A percentile compares a stretch with the other conserved stretches of the same genome.
Evolutionary conservation across 2,113 vertebrate species (phyloP).

Genomic region (Phodopus roborovskii): DNA sequence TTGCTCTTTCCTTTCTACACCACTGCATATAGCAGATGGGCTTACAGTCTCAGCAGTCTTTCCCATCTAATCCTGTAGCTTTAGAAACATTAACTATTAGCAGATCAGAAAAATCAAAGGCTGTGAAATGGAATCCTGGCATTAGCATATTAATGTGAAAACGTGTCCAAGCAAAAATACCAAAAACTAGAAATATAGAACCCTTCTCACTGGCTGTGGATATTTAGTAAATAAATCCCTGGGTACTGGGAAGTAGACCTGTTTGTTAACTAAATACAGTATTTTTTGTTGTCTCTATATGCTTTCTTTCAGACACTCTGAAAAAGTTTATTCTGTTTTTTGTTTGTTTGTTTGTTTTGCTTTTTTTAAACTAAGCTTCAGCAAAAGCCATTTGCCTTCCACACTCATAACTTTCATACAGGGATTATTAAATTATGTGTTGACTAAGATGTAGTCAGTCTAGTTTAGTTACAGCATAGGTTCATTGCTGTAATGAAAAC

Average conservation of each 20-base stretch:
- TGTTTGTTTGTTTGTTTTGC: background rate
- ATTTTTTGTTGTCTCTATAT: background rate
- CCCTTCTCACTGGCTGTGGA: background rate
- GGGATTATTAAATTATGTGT: background rate
- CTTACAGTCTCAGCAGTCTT: background rate
- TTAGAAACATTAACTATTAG: background rate
- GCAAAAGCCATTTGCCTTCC: background rate
- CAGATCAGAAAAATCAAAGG: slow-evolving; percentile 29
- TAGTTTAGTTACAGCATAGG: too few species aligned
- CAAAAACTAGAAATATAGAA: background rate
- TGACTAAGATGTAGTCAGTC: background rate
- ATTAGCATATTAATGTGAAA: background rate
- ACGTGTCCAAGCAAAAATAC: background rate
- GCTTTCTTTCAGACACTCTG: background rate
- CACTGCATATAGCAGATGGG: background rate
- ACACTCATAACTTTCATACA: background rate
- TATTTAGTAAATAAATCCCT: background rate
- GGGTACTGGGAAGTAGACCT: background rate
- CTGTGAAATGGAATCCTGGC: background rate
- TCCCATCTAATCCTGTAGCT: background rate
- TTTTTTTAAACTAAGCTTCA: background rate
- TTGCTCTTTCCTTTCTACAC: background rate
- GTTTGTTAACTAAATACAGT: background rate
- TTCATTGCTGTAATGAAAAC: background rate
- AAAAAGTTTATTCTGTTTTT: background rate